phyloP scores from a whole-genome alignment of 2,797 vertebrate genomes.

The Limnodromus scolopaceus region DNA sequence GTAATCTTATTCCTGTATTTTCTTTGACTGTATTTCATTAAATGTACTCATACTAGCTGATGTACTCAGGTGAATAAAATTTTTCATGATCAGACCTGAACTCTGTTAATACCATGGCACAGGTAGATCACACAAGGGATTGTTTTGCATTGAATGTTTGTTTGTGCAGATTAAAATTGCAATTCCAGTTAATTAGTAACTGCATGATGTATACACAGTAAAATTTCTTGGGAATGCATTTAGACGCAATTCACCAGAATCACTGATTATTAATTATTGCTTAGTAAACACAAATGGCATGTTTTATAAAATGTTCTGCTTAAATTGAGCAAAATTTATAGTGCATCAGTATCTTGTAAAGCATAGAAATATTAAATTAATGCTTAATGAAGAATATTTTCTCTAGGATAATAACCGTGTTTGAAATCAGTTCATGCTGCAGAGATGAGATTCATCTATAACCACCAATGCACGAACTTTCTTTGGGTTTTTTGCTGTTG shows the following conservation, averaged over 20 bases:
- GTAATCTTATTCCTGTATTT: not conserved
- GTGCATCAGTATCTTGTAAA: not conserved
- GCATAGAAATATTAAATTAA: not conserved
- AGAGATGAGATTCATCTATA: not conserved
- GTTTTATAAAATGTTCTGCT: not conserved
- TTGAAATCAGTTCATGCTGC: not conserved
- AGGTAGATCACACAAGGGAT: not conserved
- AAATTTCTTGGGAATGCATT: conserved; percentile 11
- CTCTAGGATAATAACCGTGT: not conserved
- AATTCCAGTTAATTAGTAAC: conserved; percentile 30
- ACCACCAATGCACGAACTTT: not conserved
- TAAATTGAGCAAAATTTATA: not conserved
- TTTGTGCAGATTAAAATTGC: conserved; percentile 1
- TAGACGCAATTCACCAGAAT: not conserved
- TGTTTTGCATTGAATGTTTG: not conserved
- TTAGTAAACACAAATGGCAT: not conserved
- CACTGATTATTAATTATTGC: conserved; percentile 35
- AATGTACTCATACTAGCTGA: fast-evolving
- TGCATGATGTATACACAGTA: not conserved
- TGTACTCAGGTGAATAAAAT: not conserved
- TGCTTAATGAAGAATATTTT: not conserved
- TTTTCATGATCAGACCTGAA: not conserved
- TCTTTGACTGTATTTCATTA: not conserved
- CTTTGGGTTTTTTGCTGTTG: not conserved
- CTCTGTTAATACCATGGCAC: not conserved